Base-by-base conservation (phyloP, 2,113 vertebrate genomes). In the Oreotragus oreotragus region DNA sequence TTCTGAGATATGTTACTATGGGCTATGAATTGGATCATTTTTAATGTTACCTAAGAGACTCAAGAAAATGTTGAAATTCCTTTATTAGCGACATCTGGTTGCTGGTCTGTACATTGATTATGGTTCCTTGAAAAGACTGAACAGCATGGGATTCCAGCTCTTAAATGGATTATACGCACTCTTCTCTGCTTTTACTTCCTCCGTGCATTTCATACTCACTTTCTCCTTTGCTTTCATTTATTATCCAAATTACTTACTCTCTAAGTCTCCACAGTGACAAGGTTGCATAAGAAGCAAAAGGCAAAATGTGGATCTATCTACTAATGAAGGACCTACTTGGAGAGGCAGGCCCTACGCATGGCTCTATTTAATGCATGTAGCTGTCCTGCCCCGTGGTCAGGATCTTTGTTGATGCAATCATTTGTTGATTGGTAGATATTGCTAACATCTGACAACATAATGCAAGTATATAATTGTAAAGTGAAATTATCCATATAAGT, bases 401-500 rank as follows among this genome's bases (percentile, higher is more conserved):
- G 45, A 45, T 73, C 62, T 81, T 86, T 81, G 36, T 39, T 86
- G 36, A n/a, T 90, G 45, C 45, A 47, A 0, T 64, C 33, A n/a
- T 60, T 55, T 92, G 33, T 28, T 49, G 33, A 57, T 86, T n/a
- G 27, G 21, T n/a, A 27, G 11, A 57, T 92, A 55, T 39, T 93
- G 33, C 64, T 96, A 60, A 84, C 7, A 70, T 79, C 57, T 91
- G 77, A 80, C 47, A 77, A 60, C 58, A 47, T 51, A 85, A 88
- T n/a, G 77, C n/a, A 55, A 25, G 17, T 70, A 43, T 28, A 77
- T 28, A 55, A 14, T 39, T 66, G 28, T 43, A 51, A 60, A 53
- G n/a, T 88, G 62, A 88, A 83, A 45, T 83, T 28, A 51, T 91
- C 88, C 45, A 77, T 86, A 58, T 8, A 88, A 84, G 76, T 96